phyloP scores from a whole-genome alignment of 1,140 invertebrate species.

The Listronotus bonariensis region DNA sequence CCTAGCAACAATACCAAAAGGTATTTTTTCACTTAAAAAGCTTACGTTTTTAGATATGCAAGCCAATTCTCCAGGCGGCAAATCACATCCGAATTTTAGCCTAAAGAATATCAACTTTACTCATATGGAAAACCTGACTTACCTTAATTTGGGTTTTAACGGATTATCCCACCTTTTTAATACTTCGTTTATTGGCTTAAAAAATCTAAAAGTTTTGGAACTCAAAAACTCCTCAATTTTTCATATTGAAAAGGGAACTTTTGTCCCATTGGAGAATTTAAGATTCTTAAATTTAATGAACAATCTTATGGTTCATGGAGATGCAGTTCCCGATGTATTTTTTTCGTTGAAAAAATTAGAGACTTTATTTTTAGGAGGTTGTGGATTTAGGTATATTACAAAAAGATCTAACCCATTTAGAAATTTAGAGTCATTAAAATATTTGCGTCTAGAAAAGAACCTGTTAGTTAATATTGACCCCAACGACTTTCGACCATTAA shows the following conservation, averaged over 20 bases:
- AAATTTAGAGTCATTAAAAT: slow-evolving; percentile 58
- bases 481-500: slow-evolving; percentile 56
- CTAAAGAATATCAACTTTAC: slow-evolving; percentile 51
- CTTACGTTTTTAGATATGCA: slow-evolving; percentile 59
- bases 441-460: slow-evolving; percentile 60
- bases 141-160: slow-evolving; percentile 57
- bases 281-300: slow-evolving; percentile 60
- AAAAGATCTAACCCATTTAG: slow-evolving; percentile 56
- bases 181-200: slow-evolving; percentile 58
- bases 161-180: slow-evolving; percentile 57
- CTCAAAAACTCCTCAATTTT: slow-evolving; percentile 60
- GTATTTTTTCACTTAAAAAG: slow-evolving; percentile 54
- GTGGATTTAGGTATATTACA: slow-evolving; percentile 57
- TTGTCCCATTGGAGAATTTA: slow-evolving; percentile 55
- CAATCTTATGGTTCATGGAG: slow-evolving; percentile 54
- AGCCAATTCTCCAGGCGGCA: slow-evolving; percentile 54
- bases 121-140: slow-evolving; percentile 43
- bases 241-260: slow-evolving; percentile 56
- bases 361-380: slow-evolving; percentile 58
- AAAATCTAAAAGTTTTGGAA: slow-evolving; percentile 56
- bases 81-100: slow-evolving; percentile 58
- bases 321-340: slow-evolving; percentile 55
- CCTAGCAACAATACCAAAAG: slow-evolving; percentile 57
- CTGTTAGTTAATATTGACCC: slow-evolving; percentile 55
- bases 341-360: slow-evolving; percentile 58